A percentile compares a stretch with the other conserved stretches of the same genome.
phyloP scores from a whole-genome alignment of 2,888 invertebrate species.

The Piscicola geometra region DNA sequence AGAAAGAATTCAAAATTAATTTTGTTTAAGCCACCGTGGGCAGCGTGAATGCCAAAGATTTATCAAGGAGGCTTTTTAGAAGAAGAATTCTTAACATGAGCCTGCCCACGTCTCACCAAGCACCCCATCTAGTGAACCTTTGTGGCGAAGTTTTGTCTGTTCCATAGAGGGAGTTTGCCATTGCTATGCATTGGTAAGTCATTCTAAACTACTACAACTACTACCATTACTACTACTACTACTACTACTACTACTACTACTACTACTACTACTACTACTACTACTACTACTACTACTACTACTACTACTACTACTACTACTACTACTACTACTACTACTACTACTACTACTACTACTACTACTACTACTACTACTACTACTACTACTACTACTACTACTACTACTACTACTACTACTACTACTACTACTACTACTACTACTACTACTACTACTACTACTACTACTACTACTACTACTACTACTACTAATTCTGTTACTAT shows the following conservation, averaged over 20 bases:
- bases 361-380: constrained; percentile 22
- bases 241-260: constrained; percentile 4
- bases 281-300: constrained; percentile 21
- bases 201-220: neutral
- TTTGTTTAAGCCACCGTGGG: no score
- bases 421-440: constrained; percentile 24
- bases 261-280: constrained; percentile 21
- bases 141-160: no score
- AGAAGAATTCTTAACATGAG: no score
- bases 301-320: constrained; percentile 28
- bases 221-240: constrained; percentile 4
- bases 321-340: constrained; percentile 28
- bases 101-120: no score
- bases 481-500: neutral
- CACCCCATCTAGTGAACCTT: no score
- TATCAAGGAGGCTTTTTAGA: no score
- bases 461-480: constrained; percentile 15
- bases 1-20: no score
- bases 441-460: constrained; percentile 15
- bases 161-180: no score
- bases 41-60: no score
- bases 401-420: constrained; percentile 21
- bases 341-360: constrained; percentile 25
- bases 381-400: constrained; percentile 16
- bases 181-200: no score